Evolutionary conservation across 2,888 invertebrate genomes (phyloP).

Genomic region (Drosophila longiperda): DNA sequence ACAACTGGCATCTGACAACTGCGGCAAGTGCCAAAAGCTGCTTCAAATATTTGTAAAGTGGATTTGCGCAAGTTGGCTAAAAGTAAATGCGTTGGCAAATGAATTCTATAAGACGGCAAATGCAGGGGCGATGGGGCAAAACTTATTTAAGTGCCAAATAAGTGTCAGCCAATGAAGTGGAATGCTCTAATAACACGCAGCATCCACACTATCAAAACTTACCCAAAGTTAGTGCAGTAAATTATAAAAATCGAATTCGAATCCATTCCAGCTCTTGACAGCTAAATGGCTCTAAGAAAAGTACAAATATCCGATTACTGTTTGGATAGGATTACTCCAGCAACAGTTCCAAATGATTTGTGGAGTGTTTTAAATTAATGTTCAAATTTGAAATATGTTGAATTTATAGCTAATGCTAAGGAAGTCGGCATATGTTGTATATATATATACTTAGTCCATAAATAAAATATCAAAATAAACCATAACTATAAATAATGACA

Average conservation of each 20-base stretch:
- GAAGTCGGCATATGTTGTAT: neutral
- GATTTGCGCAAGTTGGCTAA: constrained; percentile 68
- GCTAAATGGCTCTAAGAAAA: neutral
- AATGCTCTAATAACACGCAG: constrained; percentile 25
- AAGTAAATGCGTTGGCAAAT: constrained; percentile 64
- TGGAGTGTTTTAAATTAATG: neutral
- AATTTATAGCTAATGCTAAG: neutral
- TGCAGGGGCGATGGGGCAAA: constrained; percentile 1
- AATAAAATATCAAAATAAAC: neutral
- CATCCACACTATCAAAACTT: constrained; percentile 13
- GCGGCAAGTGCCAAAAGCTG: constrained; percentile 62
- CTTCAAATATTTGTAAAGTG: constrained; percentile 75
- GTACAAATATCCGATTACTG: neutral
- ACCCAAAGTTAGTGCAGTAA: constrained; percentile 3
- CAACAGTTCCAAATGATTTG: neutral
- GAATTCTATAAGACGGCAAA: constrained; percentile 62
- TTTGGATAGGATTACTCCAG: neutral
- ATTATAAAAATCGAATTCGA: neutral
- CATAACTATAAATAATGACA: neutral
- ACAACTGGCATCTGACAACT: constrained; percentile 57
- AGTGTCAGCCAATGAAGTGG: constrained; percentile 62
- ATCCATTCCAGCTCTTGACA: neutral
- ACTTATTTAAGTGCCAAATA: constrained; percentile 64
- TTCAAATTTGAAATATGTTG: neutral
- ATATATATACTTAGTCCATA: neutral